Evolutionary conservation across 2,888 invertebrate species (phyloP), one percentile per base, ranked within the genome.

Genomic region (Xanthia icteritia): DNA sequence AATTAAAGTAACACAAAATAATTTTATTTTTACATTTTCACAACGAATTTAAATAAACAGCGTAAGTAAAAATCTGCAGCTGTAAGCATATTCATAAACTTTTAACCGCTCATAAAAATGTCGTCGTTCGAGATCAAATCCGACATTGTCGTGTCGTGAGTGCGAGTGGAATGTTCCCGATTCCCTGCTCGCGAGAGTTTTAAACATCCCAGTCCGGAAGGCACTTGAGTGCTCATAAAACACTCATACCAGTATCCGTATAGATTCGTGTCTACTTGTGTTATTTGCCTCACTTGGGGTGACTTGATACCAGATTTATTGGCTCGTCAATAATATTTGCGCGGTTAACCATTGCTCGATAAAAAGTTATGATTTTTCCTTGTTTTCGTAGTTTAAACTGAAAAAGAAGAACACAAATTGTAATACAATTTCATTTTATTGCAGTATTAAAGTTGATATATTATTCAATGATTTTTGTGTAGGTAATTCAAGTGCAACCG

Each of bases 171-270:
- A 89, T 85, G 91, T 90, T 89, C 92, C 93, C 92, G 92, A 94
- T 93, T 90, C 90, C 89, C 88, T 92, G 90, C 92, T 91, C 87
- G 89, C 89, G 90, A 85, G 92, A 94, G 94, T 94, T 94, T 94
- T 95, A 94, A 94, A 94, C 94, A 94, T 93, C 94, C 91, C 91
- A 89, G 91, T 90, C 91, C 92, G 93, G 93, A 93, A 94, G 92
- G 91, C 92, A 91, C 94, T 95, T 92, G 91, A 95, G 95, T 94
- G 94, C 94, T 95, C 95, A 94, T 95, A 95, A 95, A 95, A 94
- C 94, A 95, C 95, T 95, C 93, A 91, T 92, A 92, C 91, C 91
- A 92, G 91, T 90, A 90, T 91, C 91, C 92, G 90, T 92, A 92
- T 92, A 92, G 91, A 92, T 92, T 89, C 89, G 90, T 90, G 91